A percentile compares a stretch with the other conserved stretches of the same genome.
These are phyloP conservation scores for Hystrix cristata DNA, from an alignment of 2,113 vertebrate genomes.

Conservation along the genomic window DNA sequence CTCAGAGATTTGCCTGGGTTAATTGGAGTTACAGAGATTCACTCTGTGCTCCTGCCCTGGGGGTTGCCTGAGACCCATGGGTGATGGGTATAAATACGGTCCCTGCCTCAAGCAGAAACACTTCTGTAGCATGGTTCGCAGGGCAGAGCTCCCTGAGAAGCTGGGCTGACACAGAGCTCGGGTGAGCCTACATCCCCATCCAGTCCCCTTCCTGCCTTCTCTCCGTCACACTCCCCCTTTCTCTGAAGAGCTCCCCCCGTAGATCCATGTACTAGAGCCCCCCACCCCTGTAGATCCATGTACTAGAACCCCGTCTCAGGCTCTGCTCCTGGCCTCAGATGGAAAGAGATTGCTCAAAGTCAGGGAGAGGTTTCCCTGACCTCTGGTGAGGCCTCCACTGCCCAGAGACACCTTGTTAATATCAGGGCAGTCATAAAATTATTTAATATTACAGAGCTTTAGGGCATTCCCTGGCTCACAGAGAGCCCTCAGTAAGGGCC, in stretches of 20 bases:
- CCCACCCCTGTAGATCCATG: not conserved
- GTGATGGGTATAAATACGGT: not conserved
- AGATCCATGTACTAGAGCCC: not conserved
- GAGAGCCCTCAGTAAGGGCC: not conserved
- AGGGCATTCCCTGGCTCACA: not conserved
- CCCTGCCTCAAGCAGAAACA: not conserved
- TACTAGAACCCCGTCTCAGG: not conserved
- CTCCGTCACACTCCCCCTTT: not conserved
- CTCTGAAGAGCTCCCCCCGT: not conserved
- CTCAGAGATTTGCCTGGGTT: not conserved
- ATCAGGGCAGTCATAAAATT: not conserved
- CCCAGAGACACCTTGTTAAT: not conserved
- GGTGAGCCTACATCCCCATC: not conserved
- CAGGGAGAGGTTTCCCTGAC: not conserved
- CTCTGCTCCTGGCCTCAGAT: not conserved
- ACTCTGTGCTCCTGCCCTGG: not conserved
- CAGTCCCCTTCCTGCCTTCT: not conserved
- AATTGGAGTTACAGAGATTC: not conserved
- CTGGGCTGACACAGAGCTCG: not conserved
- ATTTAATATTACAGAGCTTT: not conserved
- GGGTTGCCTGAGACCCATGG: not conserved
- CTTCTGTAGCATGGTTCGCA: not conserved
- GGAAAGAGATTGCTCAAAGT: not conserved
- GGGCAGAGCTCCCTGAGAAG: accelerated
- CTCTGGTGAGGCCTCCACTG: not conserved